Conservation (phyloP, 2,888 invertebrate genomes). For the Hirtodrosophila cameraria region DNA sequence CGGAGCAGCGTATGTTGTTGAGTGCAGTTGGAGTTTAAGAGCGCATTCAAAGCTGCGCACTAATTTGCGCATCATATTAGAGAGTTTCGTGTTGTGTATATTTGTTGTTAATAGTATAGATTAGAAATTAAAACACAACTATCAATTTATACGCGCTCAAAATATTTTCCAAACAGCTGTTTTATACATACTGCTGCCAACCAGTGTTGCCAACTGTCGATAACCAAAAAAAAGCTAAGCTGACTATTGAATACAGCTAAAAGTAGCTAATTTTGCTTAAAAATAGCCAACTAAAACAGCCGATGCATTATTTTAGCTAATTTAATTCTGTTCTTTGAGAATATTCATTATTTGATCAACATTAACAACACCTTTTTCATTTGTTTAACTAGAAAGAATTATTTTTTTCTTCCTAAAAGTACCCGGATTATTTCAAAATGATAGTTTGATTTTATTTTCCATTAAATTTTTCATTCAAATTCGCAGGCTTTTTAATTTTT, state of each 20-base stretch:
- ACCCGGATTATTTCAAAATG: not conserved
- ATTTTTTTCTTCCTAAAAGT: no score
- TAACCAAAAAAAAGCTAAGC: no score
- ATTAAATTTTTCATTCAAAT: no score
- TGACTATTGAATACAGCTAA: no score
- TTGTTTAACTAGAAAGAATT: no score
- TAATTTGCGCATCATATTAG: conserved; percentile 64
- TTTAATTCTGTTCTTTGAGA: no score
- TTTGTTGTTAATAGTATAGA: not conserved
- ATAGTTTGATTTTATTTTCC: not conserved
- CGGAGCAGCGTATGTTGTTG: not conserved
- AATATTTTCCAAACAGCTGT: conserved; percentile 39
- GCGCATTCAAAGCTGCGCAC: conserved; percentile 52
- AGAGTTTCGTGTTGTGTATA: not conserved
- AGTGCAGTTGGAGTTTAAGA: conserved; percentile 32
- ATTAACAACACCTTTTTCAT: no score
- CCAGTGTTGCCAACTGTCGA: not conserved
- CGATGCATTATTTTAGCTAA: no score
- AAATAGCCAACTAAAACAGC: no score
- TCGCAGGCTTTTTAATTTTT: no score
- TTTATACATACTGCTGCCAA: conserved; percentile 21
- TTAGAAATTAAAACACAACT: not conserved
- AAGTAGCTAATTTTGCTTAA: no score
- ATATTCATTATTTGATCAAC: no score
- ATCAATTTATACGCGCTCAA: conserved; percentile 11